phyloP scores from a whole-genome alignment of 2,888 invertebrate species.

The Caenorhabditis japonica region DNA sequence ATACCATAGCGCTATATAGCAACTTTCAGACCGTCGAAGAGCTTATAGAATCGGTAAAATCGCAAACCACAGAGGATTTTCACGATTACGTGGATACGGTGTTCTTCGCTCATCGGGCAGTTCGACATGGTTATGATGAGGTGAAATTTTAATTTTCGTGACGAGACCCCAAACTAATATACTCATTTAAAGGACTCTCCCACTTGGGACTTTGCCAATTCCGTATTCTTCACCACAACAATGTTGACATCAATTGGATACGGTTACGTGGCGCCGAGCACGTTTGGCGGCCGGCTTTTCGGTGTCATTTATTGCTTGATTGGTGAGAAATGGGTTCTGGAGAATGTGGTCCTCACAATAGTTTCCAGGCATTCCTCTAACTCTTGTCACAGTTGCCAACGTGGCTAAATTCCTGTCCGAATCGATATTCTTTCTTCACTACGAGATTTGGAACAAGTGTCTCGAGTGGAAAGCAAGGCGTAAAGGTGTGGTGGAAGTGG shows the following conservation, averaged over 20 bases:
- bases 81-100: conserved; percentile 71
- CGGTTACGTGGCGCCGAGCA: conserved; percentile 74
- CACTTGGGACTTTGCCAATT: conserved; percentile 66
- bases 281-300: conserved; percentile 85
- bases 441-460: conserved; percentile 72
- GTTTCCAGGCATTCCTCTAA: conserved; percentile 63
- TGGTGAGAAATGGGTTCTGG: conserved; percentile 62
- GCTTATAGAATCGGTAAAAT: conserved; percentile 57
- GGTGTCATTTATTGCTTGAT: conserved; percentile 88
- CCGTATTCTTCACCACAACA: conserved; percentile 69
- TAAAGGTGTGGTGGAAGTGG: conserved; percentile 50
- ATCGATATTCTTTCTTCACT: conserved; percentile 72
- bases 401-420: conserved; percentile 76
- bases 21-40: conserved; percentile 52
- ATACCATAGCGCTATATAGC: no score
- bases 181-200: conserved; percentile 59
- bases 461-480: conserved; percentile 66
- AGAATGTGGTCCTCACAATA: no score
- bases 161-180: no score
- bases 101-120: conserved; percentile 69
- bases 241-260: conserved; percentile 72
- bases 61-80: conserved; percentile 62
- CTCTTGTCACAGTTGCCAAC: conserved; percentile 73
- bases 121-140: conserved; percentile 75
- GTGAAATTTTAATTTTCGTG: no score